A percentile compares a stretch with the other conserved stretches of the same genome.
Conservation (phyloP, 2,888 invertebrate species). For the Anthoptus insignis region DNA sequence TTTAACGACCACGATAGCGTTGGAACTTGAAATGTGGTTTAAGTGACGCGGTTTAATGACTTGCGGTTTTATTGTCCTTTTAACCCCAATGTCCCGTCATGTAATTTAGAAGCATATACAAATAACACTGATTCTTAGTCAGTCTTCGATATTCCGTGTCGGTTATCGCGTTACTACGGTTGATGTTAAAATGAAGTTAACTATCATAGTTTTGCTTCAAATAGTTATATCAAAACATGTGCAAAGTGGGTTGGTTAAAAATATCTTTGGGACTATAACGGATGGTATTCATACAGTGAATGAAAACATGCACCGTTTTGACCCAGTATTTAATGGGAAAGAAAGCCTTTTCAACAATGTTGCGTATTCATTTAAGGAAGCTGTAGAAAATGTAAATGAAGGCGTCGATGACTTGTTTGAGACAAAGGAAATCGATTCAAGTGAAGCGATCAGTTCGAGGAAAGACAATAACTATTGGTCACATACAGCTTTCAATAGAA, state of each 20-base stretch:
- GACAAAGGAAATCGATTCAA: conserved; percentile 8
- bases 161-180: conserved; percentile 1
- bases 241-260: conserved; percentile 15
- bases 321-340: background rate
- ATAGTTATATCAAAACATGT: background rate
- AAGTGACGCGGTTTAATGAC: background rate
- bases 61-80: background rate
- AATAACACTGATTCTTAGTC: conserved; percentile 7
- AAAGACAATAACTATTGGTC: conserved; percentile 12
- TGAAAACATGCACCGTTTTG: background rate
- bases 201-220: conserved; percentile 1
- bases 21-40: no score
- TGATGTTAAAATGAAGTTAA: conserved; percentile 30
- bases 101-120: background rate
- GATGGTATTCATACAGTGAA: background rate
- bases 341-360: background rate
- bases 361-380: background rate
- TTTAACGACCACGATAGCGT: no score
- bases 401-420: background rate
- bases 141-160: background rate
- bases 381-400: conserved; percentile 11
- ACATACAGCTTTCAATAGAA: background rate
- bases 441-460: background rate
- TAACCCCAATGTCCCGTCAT: conserved; percentile 6
- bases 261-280: conserved; percentile 3